Evolutionary conservation across 2,888 invertebrate genomes (phyloP).

Genomic region (Steinernema carpocapsae): DNA sequence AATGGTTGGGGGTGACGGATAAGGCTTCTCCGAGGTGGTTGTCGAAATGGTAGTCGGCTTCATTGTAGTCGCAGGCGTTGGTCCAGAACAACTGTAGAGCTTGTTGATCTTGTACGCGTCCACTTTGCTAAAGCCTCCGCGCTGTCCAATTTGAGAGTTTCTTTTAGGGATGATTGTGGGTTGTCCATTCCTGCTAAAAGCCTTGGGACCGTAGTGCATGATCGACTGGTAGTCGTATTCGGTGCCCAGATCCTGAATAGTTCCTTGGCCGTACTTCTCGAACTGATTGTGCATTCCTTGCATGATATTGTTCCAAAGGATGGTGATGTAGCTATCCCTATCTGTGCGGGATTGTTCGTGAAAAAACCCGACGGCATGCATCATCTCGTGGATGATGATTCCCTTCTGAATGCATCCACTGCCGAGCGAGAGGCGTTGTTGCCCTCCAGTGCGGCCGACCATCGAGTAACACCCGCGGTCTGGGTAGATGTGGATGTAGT

Average conservation of each 20-base stretch:
- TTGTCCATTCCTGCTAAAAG: conserved; percentile 66
- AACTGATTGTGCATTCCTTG: conserved; percentile 55
- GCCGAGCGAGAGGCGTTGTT: conserved; percentile 63
- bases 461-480: conserved; percentile 68
- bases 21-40: conserved; percentile 31
- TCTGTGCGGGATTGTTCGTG: conserved; percentile 58
- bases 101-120: conserved; percentile 67
- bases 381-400: conserved; percentile 67
- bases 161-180: conserved; percentile 67
- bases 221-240: conserved; percentile 66
- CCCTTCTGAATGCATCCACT: conserved; percentile 68
- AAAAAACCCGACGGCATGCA: conserved; percentile 69
- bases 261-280: conserved; percentile 66
- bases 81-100: conserved; percentile 62
- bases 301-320: conserved; percentile 67
- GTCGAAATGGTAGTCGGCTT: conserved; percentile 32
- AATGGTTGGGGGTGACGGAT: conserved; percentile 40
- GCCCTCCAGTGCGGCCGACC: conserved; percentile 59
- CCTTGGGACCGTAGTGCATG: conserved; percentile 67
- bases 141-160: conserved; percentile 63
- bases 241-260: conserved; percentile 65
- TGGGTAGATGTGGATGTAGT: conserved; percentile 68
- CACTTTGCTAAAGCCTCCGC: conserved; percentile 64
- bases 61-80: conserved; percentile 25
- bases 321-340: conserved; percentile 65